These are phyloP conservation scores for Dendrolimus punctatus DNA, from an alignment of 1,140 invertebrate genomes.

Conservation along the genomic window DNA sequence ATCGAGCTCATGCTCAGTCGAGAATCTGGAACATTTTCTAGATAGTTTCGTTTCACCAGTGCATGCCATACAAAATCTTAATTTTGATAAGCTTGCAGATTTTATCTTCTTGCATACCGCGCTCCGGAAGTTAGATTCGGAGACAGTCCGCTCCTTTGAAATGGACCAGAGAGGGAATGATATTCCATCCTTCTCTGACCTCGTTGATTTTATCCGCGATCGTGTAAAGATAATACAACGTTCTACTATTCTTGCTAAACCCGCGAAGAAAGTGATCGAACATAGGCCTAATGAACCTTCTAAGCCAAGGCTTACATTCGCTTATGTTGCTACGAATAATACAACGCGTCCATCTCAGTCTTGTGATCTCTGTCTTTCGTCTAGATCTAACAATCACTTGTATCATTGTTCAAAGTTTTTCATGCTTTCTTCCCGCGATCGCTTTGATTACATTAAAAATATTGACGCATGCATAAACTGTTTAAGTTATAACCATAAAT, in stretches of 20 bases:
- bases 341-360: neutral
- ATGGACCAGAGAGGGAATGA: slow-evolving; percentile 3
- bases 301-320: neutral
- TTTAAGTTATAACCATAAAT: neutral
- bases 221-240: slow-evolving; percentile 11
- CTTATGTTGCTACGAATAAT: neutral
- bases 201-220: slow-evolving; percentile 12
- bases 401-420: neutral
- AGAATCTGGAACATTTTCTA: too few species aligned
- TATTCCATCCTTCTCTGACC: slow-evolving; percentile 6
- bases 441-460: neutral
- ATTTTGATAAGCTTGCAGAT: slow-evolving; percentile 5
- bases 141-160: slow-evolving; percentile 11
- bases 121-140: slow-evolving; percentile 3
- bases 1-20: too few species aligned
- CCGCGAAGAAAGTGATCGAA: neutral
- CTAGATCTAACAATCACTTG: neutral
- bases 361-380: too few species aligned
- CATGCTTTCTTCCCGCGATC: neutral
- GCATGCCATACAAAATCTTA: neutral
- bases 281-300: neutral
- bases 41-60: too few species aligned
- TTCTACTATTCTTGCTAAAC: slow-evolving; percentile 1
- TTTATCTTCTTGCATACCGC: slow-evolving; percentile 12
- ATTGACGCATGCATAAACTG: neutral